Percentiles rank a stretch among this genome's conserved stretches.
Conservation (phyloP, 2,888 invertebrate species). For the Dinocampus coccinellae region DNA sequence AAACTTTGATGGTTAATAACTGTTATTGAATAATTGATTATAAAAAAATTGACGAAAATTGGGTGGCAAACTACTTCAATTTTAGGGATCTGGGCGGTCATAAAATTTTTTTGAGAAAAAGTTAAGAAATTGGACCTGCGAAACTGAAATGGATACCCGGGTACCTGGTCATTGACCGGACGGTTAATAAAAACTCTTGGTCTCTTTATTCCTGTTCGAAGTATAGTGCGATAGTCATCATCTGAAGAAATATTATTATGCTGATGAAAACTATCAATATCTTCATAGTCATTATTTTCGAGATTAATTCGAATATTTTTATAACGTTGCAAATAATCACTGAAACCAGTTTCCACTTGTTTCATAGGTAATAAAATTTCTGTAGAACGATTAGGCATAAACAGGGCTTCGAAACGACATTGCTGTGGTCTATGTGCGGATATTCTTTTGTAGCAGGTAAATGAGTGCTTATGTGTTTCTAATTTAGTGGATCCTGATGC, state of each 20-base stretch:
- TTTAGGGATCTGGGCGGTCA: no score
- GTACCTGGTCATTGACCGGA: no score
- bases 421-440: constrained; percentile 40
- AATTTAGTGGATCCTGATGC: constrained; percentile 44
- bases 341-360: no score
- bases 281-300: constrained; percentile 8
- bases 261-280: constrained; percentile 45
- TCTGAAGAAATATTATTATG: constrained; percentile 48
- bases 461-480: constrained; percentile 56
- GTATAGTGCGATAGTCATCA: constrained; percentile 51
- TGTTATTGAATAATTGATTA: constrained; percentile 33
- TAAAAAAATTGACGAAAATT: constrained; percentile 27
- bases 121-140: no score
- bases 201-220: constrained; percentile 47
- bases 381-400: constrained; percentile 51
- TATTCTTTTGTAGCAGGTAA: constrained; percentile 22
- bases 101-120: no score
- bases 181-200: constrained; percentile 42
- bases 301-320: no score
- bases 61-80: no score
- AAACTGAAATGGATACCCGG: no score
- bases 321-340: no score
- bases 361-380: constrained; percentile 45
- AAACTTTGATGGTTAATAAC: constrained; percentile 35
- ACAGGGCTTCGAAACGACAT: constrained; percentile 60